These are phyloP conservation scores for Brachionichthys hirsutus DNA, from an alignment of 2,113 vertebrate species.

Conservation along the genomic window DNA sequence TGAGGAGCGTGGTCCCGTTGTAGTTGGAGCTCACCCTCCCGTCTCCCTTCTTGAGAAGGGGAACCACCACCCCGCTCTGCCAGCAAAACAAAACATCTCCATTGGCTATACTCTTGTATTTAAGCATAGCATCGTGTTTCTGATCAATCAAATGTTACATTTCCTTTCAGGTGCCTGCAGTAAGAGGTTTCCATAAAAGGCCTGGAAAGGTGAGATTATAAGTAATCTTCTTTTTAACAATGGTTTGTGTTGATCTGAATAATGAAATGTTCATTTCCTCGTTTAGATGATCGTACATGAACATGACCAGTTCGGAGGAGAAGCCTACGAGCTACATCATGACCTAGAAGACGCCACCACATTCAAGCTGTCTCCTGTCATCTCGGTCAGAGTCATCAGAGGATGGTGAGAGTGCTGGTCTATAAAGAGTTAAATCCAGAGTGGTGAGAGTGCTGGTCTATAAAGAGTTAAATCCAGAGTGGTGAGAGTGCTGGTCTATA, in stretches of 20 bases:
- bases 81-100: too few species aligned
- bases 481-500: slow-evolving; percentile 74
- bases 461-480: slow-evolving; percentile 77
- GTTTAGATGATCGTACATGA: slow-evolving; percentile 85
- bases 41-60: too few species aligned
- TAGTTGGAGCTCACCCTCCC: too few species aligned
- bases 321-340: slow-evolving; percentile 78
- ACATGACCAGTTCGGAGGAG: slow-evolving; percentile 73
- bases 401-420: slow-evolving; percentile 84
- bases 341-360: slow-evolving; percentile 84
- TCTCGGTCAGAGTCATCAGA: slow-evolving; percentile 86
- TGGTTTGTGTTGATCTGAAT: not conserved
- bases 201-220: slow-evolving; percentile 86
- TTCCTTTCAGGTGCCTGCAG: slow-evolving; percentile 51
- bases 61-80: too few species aligned
- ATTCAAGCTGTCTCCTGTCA: slow-evolving; percentile 83
- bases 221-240: not conserved
- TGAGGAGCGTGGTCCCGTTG: too few species aligned
- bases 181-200: slow-evolving; percentile 82
- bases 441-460: slow-evolving; percentile 81
- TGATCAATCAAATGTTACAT: not conserved
- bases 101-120: too few species aligned
- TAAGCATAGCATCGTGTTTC: too few species aligned
- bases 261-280: slow-evolving; percentile 8
- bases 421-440: slow-evolving; percentile 59